Evolutionary conservation across 2,888 invertebrate genomes (phyloP), one percentile per base, ranked within the genome.

Genomic region (Tetranychus truncatus): DNA sequence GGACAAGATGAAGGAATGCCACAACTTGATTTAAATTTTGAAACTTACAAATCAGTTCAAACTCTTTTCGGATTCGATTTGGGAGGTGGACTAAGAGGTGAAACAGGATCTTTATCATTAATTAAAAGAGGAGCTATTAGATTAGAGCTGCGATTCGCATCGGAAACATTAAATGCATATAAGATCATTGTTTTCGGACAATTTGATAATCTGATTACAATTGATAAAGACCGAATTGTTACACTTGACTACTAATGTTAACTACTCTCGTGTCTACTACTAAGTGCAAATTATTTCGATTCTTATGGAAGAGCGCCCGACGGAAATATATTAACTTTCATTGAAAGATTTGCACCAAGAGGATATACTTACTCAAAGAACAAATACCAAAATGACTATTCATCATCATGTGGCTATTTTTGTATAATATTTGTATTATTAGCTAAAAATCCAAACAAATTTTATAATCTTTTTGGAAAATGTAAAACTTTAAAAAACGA

Each of bases 151-250:
- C 21, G n/a, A 72, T 72, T 72, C 11, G 24, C 24, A 24, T 8
- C n/a, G 0, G 20, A 72, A 45, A 34, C 72, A 20, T 34, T 72
- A 1, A n/a, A 24, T n/a, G 11, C 55, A 18, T 15, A n/a, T 74
- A 1, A 76, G 74, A n/a, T 71, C 46, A 8, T 5, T 76, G 1
- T 5, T 71, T 76, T 65, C 20, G 46, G 34, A n/a, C 73, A 76
- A 65, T 76, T 45, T 45, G 76, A 76, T 71, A 65, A 45, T 71
- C 21, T 74, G 21, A 1, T 76, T 0, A 45, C 21, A 6, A 74
- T 76, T 18, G 24, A 46, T 11, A 20, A 46, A 45, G 44, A 71
- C 1, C 1, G 74, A 7, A 34, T 45, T 5, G 71, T 65, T 6
- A 34, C 65, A 21, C 5, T n/a, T 3, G 72, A 72, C 9, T 21